A percentile compares a stretch with the other conserved stretches of the same genome.
Conservation (phyloP, 92 coral and sea anemone genomes). For the Phymanthus crucifer region DNA sequence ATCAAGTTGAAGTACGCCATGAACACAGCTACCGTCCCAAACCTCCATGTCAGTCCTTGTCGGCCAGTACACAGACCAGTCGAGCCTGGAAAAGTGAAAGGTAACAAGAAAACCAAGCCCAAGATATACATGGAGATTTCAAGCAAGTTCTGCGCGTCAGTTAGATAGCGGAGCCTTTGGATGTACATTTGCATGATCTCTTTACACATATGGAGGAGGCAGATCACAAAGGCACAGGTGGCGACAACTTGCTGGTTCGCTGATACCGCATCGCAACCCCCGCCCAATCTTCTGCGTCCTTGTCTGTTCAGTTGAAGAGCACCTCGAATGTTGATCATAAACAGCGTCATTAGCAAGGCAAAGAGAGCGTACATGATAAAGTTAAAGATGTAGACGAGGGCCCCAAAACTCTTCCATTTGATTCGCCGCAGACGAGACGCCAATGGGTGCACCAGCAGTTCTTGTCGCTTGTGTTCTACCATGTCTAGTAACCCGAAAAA, state of each 20-base stretch:
- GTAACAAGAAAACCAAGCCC: slow-evolving; percentile 56
- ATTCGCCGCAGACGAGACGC: slow-evolving; percentile 57
- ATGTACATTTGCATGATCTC: slow-evolving; percentile 58
- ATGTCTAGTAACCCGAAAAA: slow-evolving; percentile 66
- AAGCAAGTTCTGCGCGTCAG: slow-evolving; percentile 47
- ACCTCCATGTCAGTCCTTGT: slow-evolving; percentile 57
- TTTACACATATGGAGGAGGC: slow-evolving; percentile 53
- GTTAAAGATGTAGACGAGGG: slow-evolving; percentile 52
- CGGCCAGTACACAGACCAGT: slow-evolving; percentile 29
- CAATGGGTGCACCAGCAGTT: slow-evolving; percentile 67
- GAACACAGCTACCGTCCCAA: slow-evolving; percentile 73
- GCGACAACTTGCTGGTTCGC: slow-evolving; percentile 35
- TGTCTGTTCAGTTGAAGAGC: slow-evolving; percentile 11
- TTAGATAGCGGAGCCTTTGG: slow-evolving; percentile 57
- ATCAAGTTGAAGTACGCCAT: slow-evolving; percentile 76
- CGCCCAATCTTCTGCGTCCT: not conserved
- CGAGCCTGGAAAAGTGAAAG: slow-evolving; percentile 19
- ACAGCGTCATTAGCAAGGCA: slow-evolving; percentile 52
- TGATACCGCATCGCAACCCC: slow-evolving; percentile 17
- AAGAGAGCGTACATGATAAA: slow-evolving; percentile 52
- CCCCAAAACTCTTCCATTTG: slow-evolving; percentile 81
- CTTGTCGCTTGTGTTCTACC: slow-evolving; percentile 60
- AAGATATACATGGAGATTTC: slow-evolving; percentile 58
- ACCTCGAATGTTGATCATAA: slow-evolving; percentile 63
- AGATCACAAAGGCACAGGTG: slow-evolving; percentile 41